Evolutionary conservation across 2,888 invertebrate species (phyloP).

Genomic region (Miltochrista miniata): DNA sequence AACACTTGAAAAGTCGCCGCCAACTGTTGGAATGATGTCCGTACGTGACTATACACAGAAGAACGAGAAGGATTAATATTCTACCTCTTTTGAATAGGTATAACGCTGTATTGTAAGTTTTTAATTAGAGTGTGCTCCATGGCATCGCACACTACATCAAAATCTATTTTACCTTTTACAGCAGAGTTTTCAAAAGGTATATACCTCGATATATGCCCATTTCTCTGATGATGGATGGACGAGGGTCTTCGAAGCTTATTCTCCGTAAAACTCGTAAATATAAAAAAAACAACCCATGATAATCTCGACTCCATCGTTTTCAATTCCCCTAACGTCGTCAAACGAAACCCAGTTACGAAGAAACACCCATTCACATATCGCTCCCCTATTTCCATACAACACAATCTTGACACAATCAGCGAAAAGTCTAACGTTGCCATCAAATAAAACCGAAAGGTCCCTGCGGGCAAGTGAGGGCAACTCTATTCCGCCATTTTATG

Average conservation of each 20-base stretch:
- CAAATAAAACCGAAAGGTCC: slow-evolving; percentile 33
- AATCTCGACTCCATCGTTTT: slow-evolving; percentile 6
- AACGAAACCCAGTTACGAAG: slow-evolving; percentile 10
- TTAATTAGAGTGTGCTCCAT: no score
- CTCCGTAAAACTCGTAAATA: neutral
- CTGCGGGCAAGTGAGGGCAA: slow-evolving; percentile 19
- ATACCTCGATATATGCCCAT: no score
- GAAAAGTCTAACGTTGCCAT: slow-evolving; percentile 27
- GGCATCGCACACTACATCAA: no score
- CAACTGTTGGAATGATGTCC: no score
- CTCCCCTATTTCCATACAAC: slow-evolving; percentile 27
- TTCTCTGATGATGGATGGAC: neutral
- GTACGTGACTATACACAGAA: no score
- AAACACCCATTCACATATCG: slow-evolving; percentile 15
- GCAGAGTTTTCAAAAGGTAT: no score
- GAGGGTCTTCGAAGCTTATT: neutral
- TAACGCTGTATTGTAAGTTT: no score
- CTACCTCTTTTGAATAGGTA: no score
- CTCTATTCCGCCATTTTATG: slow-evolving; percentile 31
- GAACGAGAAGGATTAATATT: no score
- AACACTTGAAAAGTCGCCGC: no score
- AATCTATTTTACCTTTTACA: no score
- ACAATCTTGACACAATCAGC: slow-evolving; percentile 39
- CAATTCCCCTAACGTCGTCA: slow-evolving; percentile 11
- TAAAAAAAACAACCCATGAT: neutral